Percentiles rank a stretch among this genome's conserved stretches.
phyloP scores from a whole-genome alignment of 2,797 vertebrate species.

The Periparus ater region DNA sequence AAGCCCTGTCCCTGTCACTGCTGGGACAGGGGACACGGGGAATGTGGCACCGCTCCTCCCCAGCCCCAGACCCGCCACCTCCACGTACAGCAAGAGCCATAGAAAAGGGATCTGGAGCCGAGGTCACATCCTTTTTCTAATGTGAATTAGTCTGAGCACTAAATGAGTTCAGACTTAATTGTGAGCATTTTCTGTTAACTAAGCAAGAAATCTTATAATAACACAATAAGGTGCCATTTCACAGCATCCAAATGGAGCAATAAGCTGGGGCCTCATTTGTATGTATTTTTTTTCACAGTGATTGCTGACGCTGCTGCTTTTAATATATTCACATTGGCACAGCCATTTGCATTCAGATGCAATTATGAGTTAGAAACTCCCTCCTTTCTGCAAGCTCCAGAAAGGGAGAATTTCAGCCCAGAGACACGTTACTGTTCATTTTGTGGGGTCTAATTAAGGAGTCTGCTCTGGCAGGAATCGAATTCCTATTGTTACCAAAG shows the following conservation, averaged over 20 bases:
- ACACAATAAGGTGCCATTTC: conserved; percentile 70
- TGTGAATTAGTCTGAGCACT: conserved; percentile 55
- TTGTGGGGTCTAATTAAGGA: conserved; percentile 76
- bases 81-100: not conserved
- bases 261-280: conserved; percentile 67
- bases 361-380: conserved; percentile 74
- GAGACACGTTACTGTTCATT: conserved; percentile 73
- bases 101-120: not conserved
- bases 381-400: conserved; percentile 66
- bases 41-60: not conserved
- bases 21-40: not conserved
- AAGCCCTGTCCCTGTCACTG: not conserved
- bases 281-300: conserved; percentile 62
- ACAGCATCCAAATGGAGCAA: conserved; percentile 66
- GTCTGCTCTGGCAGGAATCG: conserved; percentile 72
- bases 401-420: conserved; percentile 75
- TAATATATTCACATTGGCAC: conserved; percentile 75
- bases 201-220: conserved; percentile 69
- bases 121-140: conserved; percentile 41
- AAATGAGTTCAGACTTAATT: conserved; percentile 67
- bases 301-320: conserved; percentile 74
- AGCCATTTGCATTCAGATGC: conserved; percentile 75
- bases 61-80: not conserved
- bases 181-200: conserved; percentile 66
- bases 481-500: conserved; percentile 71